Base-by-base conservation (phyloP, 2,888 invertebrate genomes). In the Formica aserva region DNA sequence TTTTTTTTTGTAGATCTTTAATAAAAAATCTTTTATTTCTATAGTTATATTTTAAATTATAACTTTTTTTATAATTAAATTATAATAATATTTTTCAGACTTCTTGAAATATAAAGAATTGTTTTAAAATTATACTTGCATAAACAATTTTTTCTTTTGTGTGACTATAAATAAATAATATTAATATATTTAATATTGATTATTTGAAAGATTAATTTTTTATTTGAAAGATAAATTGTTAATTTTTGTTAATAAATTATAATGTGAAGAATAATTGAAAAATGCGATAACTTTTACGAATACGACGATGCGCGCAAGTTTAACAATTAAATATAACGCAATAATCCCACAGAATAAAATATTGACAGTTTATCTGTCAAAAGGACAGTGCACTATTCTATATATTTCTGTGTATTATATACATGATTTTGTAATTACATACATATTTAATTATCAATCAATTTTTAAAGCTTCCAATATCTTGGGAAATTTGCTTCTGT, bases 331-430 rank as follows among this genome's bases (percentile, higher is more conserved):
- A 72, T n/a, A 22, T 55, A 22, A 4, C 5, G 22, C 15, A 38
- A 55, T 55, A 71, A 32, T 69, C 0, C 18, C 11, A 45, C 11
- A 29, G 9, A 35, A 67, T 48, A 48, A 71, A 71, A 71, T 71
- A 22, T 71, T 52, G 26, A 35, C 3, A 38, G 0, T 48, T 5
- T 22, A 6, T 15, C 41, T 41, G 13, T 60, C 38, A n/a, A 60
- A 74, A 57, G 18, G 3, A 48, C 2, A 15, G n/a, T 22, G 52
- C 52, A n/a, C 5, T 52, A 15, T 26, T 57, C 22, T 1, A 62
- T 22, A 18, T n/a, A 72, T 1, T 55, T n/a, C 1, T 26, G 6
- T 18, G 15, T 38, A 1, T 3, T 15, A 13, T 15, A 65, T 1
- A 8, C 18, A 1, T 15, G 8, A 26, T 15, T 45, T 5, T 8